phyloP scores from a whole-genome alignment of 2,888 invertebrate species.

The Cecidostiba fungosa region DNA sequence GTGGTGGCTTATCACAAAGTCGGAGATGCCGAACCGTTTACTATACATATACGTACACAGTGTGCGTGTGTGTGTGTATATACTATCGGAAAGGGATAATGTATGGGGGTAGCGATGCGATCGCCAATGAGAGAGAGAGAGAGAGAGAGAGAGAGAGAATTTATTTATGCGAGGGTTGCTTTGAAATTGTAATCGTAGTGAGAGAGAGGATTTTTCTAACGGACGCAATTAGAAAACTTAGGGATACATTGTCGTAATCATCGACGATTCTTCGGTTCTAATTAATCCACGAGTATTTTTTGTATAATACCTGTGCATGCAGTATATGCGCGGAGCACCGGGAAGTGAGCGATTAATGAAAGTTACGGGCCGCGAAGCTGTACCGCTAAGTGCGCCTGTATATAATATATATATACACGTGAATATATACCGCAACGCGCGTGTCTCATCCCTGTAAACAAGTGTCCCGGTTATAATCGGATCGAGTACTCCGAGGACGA shows the following conservation, averaged over 20 bases:
- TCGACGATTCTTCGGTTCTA: background rate
- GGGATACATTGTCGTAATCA: background rate
- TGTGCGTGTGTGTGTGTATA: background rate
- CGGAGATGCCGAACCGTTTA: slow-evolving; percentile 40
- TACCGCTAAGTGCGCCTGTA: background rate
- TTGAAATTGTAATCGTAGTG: background rate
- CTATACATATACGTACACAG: background rate
- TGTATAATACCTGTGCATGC: background rate
- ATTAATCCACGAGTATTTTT: background rate
- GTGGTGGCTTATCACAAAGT: slow-evolving; percentile 44
- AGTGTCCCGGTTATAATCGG: background rate
- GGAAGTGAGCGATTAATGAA: slow-evolving; percentile 26
- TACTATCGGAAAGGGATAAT: background rate
- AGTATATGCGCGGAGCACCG: background rate
- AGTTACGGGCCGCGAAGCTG: slow-evolving; percentile 15
- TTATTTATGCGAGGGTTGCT: slow-evolving; percentile 6
- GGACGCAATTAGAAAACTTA: background rate
- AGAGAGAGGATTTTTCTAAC: background rate
- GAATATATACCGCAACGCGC: background rate
- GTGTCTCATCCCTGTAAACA: background rate
- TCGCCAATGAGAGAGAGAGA: background rate
- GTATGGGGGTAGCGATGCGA: background rate
- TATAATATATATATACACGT: background rate
- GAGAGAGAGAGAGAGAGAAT: background rate
- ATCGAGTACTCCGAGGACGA: background rate